Conservation (phyloP, 2,113 vertebrate genomes). For the Monopterus albus region DNA sequence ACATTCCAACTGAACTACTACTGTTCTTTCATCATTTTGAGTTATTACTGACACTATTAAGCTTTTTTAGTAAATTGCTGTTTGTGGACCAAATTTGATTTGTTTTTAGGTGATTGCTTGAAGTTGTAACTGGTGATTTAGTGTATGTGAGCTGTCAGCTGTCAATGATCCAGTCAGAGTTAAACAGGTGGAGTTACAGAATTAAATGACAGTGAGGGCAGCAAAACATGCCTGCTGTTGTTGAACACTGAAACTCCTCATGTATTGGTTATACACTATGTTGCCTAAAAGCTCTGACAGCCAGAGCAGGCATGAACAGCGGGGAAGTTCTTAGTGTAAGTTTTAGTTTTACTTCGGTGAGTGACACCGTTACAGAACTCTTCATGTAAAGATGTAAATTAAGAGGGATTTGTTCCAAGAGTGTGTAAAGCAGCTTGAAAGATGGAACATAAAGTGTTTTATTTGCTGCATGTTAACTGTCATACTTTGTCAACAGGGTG, state of each 20-base stretch:
- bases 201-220: too few species aligned
- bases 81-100: slow-evolving; percentile 55
- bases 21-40: slow-evolving; percentile 16
- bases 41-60: slow-evolving; percentile 45
- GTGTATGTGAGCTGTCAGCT: slow-evolving; percentile 42
- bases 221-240: too few species aligned
- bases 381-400: slow-evolving; percentile 22
- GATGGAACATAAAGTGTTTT: slow-evolving; percentile 27
- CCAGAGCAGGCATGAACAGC: neutral
- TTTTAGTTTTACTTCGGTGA: slow-evolving; percentile 11
- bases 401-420: slow-evolving; percentile 22
- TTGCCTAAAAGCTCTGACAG: neutral
- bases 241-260: neutral
- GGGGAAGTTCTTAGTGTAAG: neutral
- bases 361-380: neutral
- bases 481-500: slow-evolving; percentile 43
- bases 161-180: slow-evolving; percentile 7
- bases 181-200: neutral
- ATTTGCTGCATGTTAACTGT: slow-evolving; percentile 62
- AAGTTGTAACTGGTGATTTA: slow-evolving; percentile 23
- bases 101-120: slow-evolving; percentile 13
- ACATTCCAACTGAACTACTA: slow-evolving; percentile 68
- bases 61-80: slow-evolving; percentile 10
- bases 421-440: slow-evolving; percentile 19
- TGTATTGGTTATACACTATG: neutral